These are phyloP conservation scores for Hormiphora californensis DNA, from an alignment of 37 sponge, comb jelly and placozoan genomes.

Conservation along the genomic window DNA sequence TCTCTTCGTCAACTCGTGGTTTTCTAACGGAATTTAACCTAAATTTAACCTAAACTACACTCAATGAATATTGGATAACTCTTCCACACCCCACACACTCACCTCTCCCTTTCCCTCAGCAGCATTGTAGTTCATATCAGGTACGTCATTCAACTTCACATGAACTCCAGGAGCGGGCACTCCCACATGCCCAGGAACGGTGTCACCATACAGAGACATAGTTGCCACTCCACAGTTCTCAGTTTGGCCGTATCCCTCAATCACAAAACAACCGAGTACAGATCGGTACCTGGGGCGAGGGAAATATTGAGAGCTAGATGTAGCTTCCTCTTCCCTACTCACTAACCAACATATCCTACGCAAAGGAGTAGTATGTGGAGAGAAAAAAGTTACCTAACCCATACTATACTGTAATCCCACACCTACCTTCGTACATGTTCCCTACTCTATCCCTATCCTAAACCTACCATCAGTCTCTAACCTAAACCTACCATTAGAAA, in stretches of 20 bases:
- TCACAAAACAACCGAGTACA: slow-evolving; percentile 54
- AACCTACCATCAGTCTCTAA: no score
- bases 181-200: slow-evolving; percentile 75
- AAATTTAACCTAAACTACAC: no score
- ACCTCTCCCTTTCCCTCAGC: slow-evolving; percentile 85
- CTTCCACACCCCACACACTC: neutral
- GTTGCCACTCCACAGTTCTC: slow-evolving; percentile 74
- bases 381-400: no score
- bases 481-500: no score
- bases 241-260: slow-evolving; percentile 98
- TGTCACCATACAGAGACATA: slow-evolving; percentile 66
- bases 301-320: neutral
- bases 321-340: neutral
- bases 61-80: no score
- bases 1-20: no score
- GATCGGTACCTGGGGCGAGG: slow-evolving; percentile 11
- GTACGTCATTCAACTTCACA: slow-evolving; percentile 83
- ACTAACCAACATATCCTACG: no score
- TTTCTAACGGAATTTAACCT: no score
- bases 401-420: no score
- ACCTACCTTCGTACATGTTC: no score
- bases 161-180: slow-evolving; percentile 64
- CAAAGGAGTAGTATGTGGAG: no score
- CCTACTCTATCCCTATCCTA: no score
- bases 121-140: slow-evolving; percentile 86